Evolutionary conservation across 2,797 vertebrate genomes (phyloP).

Genomic region (Momotus momota): DNA sequence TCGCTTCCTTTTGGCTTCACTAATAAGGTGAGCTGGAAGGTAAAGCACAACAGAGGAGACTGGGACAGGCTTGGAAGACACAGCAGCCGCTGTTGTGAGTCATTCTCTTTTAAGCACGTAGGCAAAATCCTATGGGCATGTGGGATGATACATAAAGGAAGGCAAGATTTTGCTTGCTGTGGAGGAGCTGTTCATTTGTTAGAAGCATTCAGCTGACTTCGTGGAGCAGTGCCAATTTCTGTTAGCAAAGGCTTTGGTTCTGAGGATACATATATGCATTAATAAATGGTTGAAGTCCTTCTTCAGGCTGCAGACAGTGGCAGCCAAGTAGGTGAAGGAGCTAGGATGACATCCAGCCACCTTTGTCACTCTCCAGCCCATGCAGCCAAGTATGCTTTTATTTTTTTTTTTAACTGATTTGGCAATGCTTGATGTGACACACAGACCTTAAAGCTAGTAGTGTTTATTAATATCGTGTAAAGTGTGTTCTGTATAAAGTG

Average conservation of each 20-base stretch:
- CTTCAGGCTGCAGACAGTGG: neutral
- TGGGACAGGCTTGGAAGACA: neutral
- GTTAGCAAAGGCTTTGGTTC: neutral
- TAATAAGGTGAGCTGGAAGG: neutral
- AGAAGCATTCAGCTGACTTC: conserved; percentile 43
- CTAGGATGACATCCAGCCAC: neutral
- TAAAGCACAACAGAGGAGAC: neutral
- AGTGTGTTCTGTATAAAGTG: neutral
- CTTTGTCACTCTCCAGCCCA: neutral
- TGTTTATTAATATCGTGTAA: neutral
- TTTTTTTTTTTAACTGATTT: neutral
- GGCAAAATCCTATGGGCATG: conserved; percentile 44
- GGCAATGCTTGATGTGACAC: neutral
- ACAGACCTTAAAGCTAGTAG: neutral
- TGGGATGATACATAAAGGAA: conserved; percentile 53
- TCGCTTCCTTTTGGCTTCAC: neutral
- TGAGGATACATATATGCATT: neutral
- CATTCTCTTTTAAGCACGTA: conserved; percentile 14
- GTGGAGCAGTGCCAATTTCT: conserved; percentile 26
- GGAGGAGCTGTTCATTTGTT: conserved; percentile 56
- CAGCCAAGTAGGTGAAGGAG: neutral
- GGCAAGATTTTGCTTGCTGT: conserved; percentile 42
- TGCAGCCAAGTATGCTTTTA: neutral
- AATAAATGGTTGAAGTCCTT: conserved; percentile 8
- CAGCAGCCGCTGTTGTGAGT: conserved; percentile 14